These are phyloP conservation scores for Protonibea diacanthus DNA, from an alignment of 2,797 vertebrate species.

Conservation along the genomic window DNA sequence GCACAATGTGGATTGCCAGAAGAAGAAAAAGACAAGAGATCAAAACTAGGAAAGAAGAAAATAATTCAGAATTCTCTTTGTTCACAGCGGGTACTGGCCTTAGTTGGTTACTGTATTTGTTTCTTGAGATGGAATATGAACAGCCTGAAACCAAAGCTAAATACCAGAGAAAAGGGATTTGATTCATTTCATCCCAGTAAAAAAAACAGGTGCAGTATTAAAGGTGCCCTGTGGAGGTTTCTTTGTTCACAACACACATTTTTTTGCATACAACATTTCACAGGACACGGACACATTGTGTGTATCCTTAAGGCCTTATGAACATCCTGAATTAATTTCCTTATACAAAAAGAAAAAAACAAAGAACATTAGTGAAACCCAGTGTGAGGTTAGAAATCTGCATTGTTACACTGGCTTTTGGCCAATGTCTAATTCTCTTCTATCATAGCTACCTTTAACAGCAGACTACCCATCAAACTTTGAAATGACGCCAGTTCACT, in stretches of 20 bases:
- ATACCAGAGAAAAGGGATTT: conserved; percentile 3
- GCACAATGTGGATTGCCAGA: background rate
- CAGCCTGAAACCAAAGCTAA: conserved; percentile 28
- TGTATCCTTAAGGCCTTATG: background rate
- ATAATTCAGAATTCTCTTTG: conserved; percentile 34
- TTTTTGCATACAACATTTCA: background rate
- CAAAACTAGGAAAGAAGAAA: conserved; percentile 18
- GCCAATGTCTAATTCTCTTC: background rate
- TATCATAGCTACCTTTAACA: background rate
- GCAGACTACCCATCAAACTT: background rate
- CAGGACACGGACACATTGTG: background rate
- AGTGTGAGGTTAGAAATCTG: background rate
- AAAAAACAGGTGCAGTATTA: conserved; percentile 30
- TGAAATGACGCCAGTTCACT: background rate
- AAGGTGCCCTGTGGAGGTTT: conserved; percentile 21
- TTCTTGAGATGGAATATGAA: conserved; percentile 13
- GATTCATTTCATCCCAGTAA: conserved; percentile 22
- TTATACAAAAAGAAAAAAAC: background rate
- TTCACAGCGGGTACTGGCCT: conserved; percentile 25
- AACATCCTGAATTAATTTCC: conserved; percentile 22
- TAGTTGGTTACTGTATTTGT: conserved; percentile 23
- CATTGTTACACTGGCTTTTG: background rate
- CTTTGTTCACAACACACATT: conserved; percentile 25
- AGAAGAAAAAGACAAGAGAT: conserved; percentile 18
- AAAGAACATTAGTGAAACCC: conserved; percentile 3